Conservation (phyloP, 2,888 invertebrate species). For the Scaptomyza tumidula region DNA sequence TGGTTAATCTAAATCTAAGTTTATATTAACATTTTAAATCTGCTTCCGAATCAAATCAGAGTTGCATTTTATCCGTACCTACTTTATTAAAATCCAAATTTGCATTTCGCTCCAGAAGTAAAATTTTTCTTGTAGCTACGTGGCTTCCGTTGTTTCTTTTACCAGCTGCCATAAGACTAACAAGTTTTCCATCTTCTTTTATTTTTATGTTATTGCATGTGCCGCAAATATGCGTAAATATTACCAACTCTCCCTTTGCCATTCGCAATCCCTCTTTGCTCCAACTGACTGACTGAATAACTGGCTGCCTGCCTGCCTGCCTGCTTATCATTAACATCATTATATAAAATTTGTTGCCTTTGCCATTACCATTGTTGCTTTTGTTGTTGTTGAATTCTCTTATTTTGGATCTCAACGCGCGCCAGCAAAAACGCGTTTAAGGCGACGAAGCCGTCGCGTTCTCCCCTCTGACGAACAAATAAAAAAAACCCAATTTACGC, state of each 20-base stretch:
- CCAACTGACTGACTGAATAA: constrained; percentile 5
- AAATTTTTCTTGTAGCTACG: constrained; percentile 6
- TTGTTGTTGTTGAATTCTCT: constrained; percentile 34
- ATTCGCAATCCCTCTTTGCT: background rate
- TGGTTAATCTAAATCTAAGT: background rate
- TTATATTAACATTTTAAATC: constrained; percentile 3
- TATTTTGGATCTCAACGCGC: constrained; percentile 38
- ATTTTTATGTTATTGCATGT: constrained; percentile 65
- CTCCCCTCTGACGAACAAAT: constrained; percentile 2
- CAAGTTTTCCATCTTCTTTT: constrained; percentile 24
- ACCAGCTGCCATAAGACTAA: constrained; percentile 15
- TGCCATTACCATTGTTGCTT: constrained; percentile 34
- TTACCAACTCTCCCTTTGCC: constrained; percentile 38
- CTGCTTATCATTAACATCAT: constrained; percentile 75
- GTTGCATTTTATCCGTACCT: constrained; percentile 6
- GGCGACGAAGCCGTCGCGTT: constrained; percentile 35
- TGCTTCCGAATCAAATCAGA: constrained; percentile 21
- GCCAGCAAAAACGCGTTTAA: constrained; percentile 60
- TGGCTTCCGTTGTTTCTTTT: constrained; percentile 26
- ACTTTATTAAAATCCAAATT: constrained; percentile 42
- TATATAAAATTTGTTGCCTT: constrained; percentile 60
- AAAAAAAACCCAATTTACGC: constrained; percentile 71
- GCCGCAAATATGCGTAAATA: constrained; percentile 76
- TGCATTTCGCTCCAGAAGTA: constrained; percentile 9
- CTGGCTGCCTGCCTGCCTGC: constrained; percentile 24